Base-by-base conservation (phyloP, 2,888 invertebrate genomes). In the Noctua comes region DNA sequence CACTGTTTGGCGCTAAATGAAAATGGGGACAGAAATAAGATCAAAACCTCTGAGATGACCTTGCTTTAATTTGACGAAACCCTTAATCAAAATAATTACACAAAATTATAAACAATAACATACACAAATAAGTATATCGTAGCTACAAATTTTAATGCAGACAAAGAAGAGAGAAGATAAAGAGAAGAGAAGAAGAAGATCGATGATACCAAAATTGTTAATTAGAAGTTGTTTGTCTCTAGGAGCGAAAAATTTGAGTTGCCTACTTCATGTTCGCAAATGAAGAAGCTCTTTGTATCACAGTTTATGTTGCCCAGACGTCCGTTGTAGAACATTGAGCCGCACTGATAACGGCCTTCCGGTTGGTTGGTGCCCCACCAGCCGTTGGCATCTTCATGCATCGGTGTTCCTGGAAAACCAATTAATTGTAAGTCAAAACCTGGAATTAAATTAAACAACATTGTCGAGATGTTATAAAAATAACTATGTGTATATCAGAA, bases 291-390 rank as follows among this genome's bases (percentile, higher is more conserved):
- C 24, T 86, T 90, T 1, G 79, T 86, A 0, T 86, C 79, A 73
- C 95, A 96, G 24, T 86, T 86, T 13, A 94, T 88, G 79, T 94
- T 94, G 76, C 94, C 94, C 1, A 95, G 89, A 0, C 87, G 83
- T 8, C 95, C 95, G 54, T 91, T 90, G 88, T 91, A 94, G 86
- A 94, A 95, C 94, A 96, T 95, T 4, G 94, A 92, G 10, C 96
- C 77, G 48, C 77, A 77, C 77, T 77, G 40, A 24, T 24, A 18
- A 57, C 18, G 46, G 11, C 62, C 93, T 73, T 95, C 95, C 0
- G 95, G 95, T 68, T 95, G 94, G 4, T 88, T 86, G 66, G 88
- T 82, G 10, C 92, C 92, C 94, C 94, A 95, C 13, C 86, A 85
- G 0, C 27, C 46, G 76, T 94, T 94, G 0, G 94, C 93, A 62